Percentiles rank a stretch among this genome's conserved stretches.
phyloP scores from a whole-genome alignment of 2,113 vertebrate genomes.

The Panthera leo region DNA sequence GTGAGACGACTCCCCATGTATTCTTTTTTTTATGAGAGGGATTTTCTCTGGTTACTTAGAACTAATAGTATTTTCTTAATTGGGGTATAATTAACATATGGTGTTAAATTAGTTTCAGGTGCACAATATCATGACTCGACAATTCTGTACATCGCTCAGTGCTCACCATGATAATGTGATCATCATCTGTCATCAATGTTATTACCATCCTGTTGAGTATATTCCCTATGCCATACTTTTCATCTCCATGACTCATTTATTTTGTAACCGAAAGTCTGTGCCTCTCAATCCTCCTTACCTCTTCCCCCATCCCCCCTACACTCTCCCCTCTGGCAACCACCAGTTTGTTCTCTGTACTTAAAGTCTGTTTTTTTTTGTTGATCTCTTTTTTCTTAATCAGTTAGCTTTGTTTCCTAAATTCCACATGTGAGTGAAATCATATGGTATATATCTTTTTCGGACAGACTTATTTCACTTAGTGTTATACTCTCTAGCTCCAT shows the following conservation, averaged over 20 bases:
- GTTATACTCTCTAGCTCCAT: background rate
- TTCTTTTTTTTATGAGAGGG: background rate
- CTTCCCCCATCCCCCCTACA: background rate
- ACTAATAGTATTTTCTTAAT: background rate
- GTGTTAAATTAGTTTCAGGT: background rate
- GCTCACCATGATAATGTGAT: background rate
- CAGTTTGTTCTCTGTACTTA: background rate
- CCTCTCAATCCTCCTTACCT: background rate
- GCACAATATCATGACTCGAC: background rate
- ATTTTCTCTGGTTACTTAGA: background rate
- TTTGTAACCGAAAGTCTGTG: background rate
- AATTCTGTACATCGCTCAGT: background rate
- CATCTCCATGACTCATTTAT: background rate
- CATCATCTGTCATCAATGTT: background rate
- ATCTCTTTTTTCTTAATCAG: background rate
- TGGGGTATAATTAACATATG: background rate
- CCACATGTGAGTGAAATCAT: background rate
- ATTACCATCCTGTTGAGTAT: background rate
- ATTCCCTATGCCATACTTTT: background rate
- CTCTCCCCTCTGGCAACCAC: background rate
- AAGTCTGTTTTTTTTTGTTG: background rate
- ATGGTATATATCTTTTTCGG: background rate
- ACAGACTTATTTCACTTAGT: background rate
- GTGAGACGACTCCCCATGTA: no score
- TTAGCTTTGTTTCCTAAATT: background rate